Evolutionary conservation across 2,888 invertebrate species (phyloP), one percentile per base, ranked within the genome.

Genomic region (Drosophila cognata): DNA sequence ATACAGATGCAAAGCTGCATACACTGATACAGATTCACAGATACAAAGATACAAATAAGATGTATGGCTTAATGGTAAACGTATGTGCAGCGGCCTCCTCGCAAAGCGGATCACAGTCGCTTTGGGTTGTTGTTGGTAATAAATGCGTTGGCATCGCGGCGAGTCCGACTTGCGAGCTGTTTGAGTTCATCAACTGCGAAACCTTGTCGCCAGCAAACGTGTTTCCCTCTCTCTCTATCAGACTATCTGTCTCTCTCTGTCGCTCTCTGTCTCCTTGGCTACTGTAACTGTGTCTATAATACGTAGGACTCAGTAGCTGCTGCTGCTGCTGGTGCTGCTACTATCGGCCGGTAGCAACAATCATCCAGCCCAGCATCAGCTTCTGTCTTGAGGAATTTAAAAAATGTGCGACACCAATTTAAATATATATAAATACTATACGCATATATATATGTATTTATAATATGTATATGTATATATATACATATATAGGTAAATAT

Each of bases 151-250:
- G 78, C 71, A n/a, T n/a, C 28, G n/a, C 59, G 41, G 46, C 68
- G 51, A 46, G 46, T 35, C 62, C 51, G 78, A 81, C 73, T 85
- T 25, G 46, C 46, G 28, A 46, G 46, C 25, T 25, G 46, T 25
- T 74, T 53, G 88, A 85, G 86, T 86, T 89, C 89, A 88, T 89
- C 88, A 88, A 69, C 85, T 87, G 82, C 78, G 43, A 82, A 86
- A 84, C 88, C 80, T 89, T 52, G 52, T 38, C 74, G 76, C 70
- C 75, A 61, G 62, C 58, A 78, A 88, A 87, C 83, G 58, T 77
- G 79, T 85, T 89, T 25, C 8, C 13, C 25, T 11, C 25, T n/a
- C 18, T 33, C 41, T 11, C 25, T 11, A 28, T 10, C 8, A 35
- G 2, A 57, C 25, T 35, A 10, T 5, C 16, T 18, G 13, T 6